Evolutionary conservation across 92 coral and sea anemone species (phyloP).

Genomic region (Epizoanthus fatuus): DNA sequence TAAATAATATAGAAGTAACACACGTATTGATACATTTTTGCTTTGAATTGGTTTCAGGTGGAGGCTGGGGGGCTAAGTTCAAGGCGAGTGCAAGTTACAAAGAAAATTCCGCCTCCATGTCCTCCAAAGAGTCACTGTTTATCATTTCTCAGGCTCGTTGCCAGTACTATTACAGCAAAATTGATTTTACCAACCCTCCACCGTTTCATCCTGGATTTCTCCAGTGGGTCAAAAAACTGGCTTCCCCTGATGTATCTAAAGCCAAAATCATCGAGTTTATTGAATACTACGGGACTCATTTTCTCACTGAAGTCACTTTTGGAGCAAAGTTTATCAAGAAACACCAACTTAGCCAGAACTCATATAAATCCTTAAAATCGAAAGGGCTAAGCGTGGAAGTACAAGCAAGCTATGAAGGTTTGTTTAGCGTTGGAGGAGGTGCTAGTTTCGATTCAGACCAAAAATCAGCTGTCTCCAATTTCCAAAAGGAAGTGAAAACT

Average conservation of each 20-base stretch:
- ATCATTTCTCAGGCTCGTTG: constrained; percentile 74
- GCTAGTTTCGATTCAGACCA: constrained; percentile 54
- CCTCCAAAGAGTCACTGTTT: constrained; percentile 73
- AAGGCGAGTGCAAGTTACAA: constrained; percentile 74
- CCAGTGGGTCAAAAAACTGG: constrained; percentile 65
- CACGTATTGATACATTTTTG: too few relatives aligned
- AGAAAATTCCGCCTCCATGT: constrained; percentile 65
- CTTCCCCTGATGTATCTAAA: constrained; percentile 24
- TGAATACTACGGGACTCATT: constrained; percentile 79
- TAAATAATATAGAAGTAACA: too few relatives aligned
- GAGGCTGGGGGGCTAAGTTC: constrained; percentile 70
- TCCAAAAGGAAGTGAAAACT: constrained; percentile 71
- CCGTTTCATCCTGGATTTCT: constrained; percentile 78
- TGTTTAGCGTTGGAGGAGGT: constrained; percentile 67
- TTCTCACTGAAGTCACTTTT: constrained; percentile 65
- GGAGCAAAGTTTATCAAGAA: constrained; percentile 76
- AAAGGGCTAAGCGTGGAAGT: constrained; percentile 67
- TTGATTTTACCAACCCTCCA: constrained; percentile 69
- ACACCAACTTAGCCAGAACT: constrained; percentile 66
- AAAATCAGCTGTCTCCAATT: constrained; percentile 51
- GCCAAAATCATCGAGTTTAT: constrained; percentile 59
- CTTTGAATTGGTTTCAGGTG: constrained; percentile 33
- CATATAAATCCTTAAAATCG: constrained; percentile 49
- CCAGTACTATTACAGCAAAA: constrained; percentile 72
- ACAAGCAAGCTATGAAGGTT: constrained; percentile 74